Evolutionary conservation across 2,888 invertebrate species (phyloP), one percentile per base, ranked within the genome.

Genomic region (Thalpophila matura): DNA sequence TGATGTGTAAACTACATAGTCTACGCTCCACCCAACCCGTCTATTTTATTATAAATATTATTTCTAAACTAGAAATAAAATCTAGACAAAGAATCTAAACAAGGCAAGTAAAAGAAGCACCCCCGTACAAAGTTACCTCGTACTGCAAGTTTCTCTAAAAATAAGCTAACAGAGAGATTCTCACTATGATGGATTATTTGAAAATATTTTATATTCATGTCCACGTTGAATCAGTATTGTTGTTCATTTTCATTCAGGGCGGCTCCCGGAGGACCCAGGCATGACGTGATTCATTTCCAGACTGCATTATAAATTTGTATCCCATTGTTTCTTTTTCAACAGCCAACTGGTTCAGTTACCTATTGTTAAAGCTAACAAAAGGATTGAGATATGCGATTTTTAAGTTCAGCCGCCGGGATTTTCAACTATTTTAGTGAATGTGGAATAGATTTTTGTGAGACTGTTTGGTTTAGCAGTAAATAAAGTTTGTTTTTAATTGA

Each of bases 261-360:
- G 83, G 81, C 75, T 86, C 89, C 87, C 89, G 77, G 77, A 86
- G 91, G 90, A 87, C 85, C 81, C 81, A 76, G 85, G 81, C 85
- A 85, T 90, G 90, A 90, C 90, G 92, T 91, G 91, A 93, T 92
- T 93, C 90, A 91, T 91, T 91, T 87, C 87, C 89, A 88, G 89
- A 90, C 90, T 91, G 91, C 90, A 92, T 92, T 93, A 92, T 91
- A 92, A 91, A 93, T 93, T 93, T 92, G 92, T 91, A 88, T 88
- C 80, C 89, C 86, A 89, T 92, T 93, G 91, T 92, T 91, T 92
- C 90, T 91, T 91, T 90, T 90, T 86, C 86, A 90, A 79, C 88
- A 84, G 84, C 86, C 86, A 89, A 87, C 89, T 88, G 89, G 86
- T 89, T 88, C 90, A 87, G 89, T 87, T 88, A 89, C 87, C 91